phyloP scores from a whole-genome alignment of 2,888 invertebrate species.

The Rhaphigaster nebulosa region DNA sequence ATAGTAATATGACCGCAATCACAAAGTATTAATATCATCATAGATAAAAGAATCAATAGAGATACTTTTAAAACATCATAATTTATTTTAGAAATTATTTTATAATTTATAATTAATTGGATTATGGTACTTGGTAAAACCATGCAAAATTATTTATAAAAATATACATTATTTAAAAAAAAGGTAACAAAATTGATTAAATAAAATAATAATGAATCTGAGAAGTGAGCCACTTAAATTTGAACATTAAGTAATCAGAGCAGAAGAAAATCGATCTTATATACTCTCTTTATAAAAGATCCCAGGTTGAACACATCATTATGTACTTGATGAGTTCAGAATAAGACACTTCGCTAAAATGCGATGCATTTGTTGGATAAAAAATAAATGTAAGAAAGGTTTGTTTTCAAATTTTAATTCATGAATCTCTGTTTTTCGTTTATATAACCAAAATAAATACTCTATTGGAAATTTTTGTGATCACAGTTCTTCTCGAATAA shows the following conservation, averaged over 20 bases:
- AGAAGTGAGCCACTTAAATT: background rate
- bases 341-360: background rate
- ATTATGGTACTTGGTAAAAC: too few species aligned
- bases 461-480: background rate
- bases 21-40: too few species aligned
- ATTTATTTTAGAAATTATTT: too few species aligned
- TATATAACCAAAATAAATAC: background rate
- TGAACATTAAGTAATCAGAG: background rate
- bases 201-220: background rate
- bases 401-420: background rate
- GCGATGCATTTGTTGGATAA: background rate
- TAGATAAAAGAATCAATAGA: too few species aligned
- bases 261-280: background rate
- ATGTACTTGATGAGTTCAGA: background rate
- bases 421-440: background rate
- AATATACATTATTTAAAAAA: background rate
- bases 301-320: background rate
- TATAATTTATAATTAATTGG: too few species aligned
- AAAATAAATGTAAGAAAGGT: background rate
- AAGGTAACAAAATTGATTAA: background rate
- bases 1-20: too few species aligned
- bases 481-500: background rate
- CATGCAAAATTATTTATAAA: too few species aligned
- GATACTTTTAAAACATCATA: too few species aligned
- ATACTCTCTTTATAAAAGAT: background rate